phyloP scores from a whole-genome alignment of 2,113 vertebrate species.

The Thinocorus orbignyianus region DNA sequence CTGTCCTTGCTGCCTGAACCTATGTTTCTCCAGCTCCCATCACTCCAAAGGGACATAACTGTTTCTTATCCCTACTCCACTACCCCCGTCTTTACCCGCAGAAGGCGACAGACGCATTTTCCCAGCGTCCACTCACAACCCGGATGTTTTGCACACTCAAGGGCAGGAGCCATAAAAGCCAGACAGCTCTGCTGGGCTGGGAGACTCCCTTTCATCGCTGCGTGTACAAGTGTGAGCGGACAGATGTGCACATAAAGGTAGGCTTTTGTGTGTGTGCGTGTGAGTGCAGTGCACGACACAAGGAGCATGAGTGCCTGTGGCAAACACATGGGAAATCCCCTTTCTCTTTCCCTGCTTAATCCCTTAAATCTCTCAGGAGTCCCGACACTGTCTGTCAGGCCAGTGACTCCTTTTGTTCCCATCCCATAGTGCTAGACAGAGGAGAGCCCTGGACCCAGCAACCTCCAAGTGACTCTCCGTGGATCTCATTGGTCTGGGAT shows the following conservation, averaged over 20 bases:
- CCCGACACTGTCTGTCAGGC: background rate
- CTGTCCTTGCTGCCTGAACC: background rate
- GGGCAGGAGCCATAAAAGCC: background rate
- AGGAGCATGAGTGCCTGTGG: background rate
- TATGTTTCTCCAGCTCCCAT: rapidly evolving
- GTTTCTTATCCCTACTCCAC: rapidly evolving
- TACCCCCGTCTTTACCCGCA: background rate
- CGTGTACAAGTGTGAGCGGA: rapidly evolving
- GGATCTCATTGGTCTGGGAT: background rate
- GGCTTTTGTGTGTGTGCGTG: background rate
- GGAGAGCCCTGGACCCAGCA: background rate
- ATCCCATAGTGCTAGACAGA: rapidly evolving
- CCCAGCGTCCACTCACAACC: background rate
- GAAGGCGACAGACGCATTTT: rapidly evolving
- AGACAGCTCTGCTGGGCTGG: background rate
- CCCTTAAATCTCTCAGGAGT: background rate
- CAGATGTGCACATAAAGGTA: background rate
- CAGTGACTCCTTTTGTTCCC: background rate
- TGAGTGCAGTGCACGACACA: background rate
- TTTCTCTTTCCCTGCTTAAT: background rate
- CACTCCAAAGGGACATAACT: rapidly evolving
- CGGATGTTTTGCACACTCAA: background rate
- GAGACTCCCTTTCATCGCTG: background rate
- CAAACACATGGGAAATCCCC: background rate
- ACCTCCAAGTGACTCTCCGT: background rate